Base-by-base conservation (phyloP, 2,797 vertebrate species). In the Pangasius krempfi region DNA sequence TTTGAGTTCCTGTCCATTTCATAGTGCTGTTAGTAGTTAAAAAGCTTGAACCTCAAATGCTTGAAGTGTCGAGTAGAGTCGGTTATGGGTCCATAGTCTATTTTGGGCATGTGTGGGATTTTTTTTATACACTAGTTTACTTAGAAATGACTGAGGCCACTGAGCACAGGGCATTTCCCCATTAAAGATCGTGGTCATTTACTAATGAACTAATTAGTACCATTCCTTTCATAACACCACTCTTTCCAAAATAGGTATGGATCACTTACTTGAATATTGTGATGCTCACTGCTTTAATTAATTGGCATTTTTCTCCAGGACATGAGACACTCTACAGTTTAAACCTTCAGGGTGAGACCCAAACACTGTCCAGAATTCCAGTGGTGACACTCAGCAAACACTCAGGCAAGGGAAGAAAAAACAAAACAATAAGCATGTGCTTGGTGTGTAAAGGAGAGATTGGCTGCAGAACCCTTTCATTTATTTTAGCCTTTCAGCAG, bases 11-110 rank as follows among this genome's bases (percentile, higher is more conserved):
- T 86, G 73, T 82, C 66, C 78, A 27, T 76, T 47, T 84, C 6
- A 80, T 75, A 25, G 20, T 73, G 62, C 27, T 84, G 87, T 7
- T 87, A 73, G 73, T 89, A 88, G 52, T 90, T 66, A 33, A 60
- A 86, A 91, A 90, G 92, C 88, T 93, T 91, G 64, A 93, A 91
- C 89, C 92, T 81, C 72, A 56, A 79, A 85, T 91, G 92, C 92
- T 94, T 93, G 88, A 93, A 84, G 82, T 85, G 70, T 92, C 44
- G 4, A 87, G 44, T 91, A 87, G 62, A 47, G 22, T 47, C 87
- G 72, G 88, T 92, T 93, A 87, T 84, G 40, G 92, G 92, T 93
- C 90, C 89, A 93, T 84, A 64, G 85, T 60, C 30, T 70, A 27
- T 60, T 87, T 60, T 30, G 16, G 70, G 85, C 20, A 44, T 14